Conservation (phyloP, 2,888 invertebrate species). For the Lysandra coridon region DNA sequence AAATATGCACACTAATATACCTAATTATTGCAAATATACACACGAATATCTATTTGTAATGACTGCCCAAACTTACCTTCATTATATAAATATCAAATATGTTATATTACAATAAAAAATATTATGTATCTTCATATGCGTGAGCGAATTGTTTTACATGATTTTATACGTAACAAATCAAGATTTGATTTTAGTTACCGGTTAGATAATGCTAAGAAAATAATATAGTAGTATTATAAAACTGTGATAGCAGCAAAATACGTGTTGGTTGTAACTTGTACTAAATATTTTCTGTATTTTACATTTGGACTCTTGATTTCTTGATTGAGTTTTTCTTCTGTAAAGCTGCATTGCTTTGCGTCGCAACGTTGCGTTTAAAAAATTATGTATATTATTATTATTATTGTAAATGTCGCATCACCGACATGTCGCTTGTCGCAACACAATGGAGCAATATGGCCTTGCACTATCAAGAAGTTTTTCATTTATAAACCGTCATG, state of each 20-base stretch:
- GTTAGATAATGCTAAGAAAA: constrained; percentile 16
- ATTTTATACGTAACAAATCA: neutral
- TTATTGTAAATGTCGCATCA: too few relatives aligned
- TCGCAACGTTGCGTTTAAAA: too few relatives aligned
- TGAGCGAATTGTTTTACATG: neutral
- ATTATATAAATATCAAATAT: too few relatives aligned
- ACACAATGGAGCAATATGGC: neutral
- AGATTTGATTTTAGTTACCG: neutral
- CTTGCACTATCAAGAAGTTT: neutral
- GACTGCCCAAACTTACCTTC: neutral
- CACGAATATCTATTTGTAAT: neutral
- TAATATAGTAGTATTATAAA: constrained; percentile 28
- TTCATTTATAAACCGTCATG: neutral
- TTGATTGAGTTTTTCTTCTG: neutral
- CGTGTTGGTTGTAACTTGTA: neutral
- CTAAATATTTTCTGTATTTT: neutral
- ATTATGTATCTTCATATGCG: neutral
- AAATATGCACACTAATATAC: neutral
- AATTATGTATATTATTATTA: too few relatives aligned
- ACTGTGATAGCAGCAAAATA: constrained; percentile 25
- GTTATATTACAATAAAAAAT: neutral
- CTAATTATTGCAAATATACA: neutral
- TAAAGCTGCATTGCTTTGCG: neutral
- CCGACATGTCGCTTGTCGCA: neutral
- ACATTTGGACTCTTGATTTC: neutral